Percentiles rank a stretch among this genome's conserved stretches.
Conservation (phyloP, 2,888 invertebrate species). For the Arrhopalites spinosus region DNA sequence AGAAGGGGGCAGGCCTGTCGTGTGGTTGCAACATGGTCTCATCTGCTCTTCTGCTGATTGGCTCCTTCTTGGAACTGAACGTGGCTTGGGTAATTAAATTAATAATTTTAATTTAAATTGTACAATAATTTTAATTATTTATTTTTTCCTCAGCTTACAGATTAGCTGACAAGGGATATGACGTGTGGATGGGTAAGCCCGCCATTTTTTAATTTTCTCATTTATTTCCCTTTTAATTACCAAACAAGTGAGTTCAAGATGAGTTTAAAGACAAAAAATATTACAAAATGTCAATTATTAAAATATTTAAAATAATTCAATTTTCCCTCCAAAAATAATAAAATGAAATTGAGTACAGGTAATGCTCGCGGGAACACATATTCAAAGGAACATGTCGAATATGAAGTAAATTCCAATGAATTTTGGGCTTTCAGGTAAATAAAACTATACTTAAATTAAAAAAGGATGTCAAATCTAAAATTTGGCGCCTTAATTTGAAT, state of each 20-base stretch:
- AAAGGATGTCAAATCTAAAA: background rate
- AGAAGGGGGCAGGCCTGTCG: constrained; percentile 43
- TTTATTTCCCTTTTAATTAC: background rate
- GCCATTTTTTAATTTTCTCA: background rate
- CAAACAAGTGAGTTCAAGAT: background rate
- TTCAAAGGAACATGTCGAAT: constrained; percentile 41
- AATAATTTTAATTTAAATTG: background rate
- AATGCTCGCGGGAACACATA: constrained; percentile 44
- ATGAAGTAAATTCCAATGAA: constrained; percentile 34
- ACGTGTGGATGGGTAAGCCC: constrained; percentile 53
- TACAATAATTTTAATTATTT: background rate
- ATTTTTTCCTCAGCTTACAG: constrained; percentile 45
- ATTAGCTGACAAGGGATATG: constrained; percentile 52
- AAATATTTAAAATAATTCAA: background rate
- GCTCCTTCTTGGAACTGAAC: constrained; percentile 57
- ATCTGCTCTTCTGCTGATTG: constrained; percentile 61
- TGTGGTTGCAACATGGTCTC: constrained; percentile 61
- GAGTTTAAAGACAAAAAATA: too few species aligned
- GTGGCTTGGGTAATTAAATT: constrained; percentile 22
- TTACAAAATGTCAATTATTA: background rate
- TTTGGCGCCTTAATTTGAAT: constrained; percentile 26
- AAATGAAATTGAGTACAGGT: too few species aligned
- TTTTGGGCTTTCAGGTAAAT: constrained; percentile 49
- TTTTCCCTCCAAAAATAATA: too few species aligned
- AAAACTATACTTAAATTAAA: background rate